These are phyloP conservation scores for Lutra lutra DNA, from an alignment of 2,797 vertebrate species.

Conservation along the genomic window DNA sequence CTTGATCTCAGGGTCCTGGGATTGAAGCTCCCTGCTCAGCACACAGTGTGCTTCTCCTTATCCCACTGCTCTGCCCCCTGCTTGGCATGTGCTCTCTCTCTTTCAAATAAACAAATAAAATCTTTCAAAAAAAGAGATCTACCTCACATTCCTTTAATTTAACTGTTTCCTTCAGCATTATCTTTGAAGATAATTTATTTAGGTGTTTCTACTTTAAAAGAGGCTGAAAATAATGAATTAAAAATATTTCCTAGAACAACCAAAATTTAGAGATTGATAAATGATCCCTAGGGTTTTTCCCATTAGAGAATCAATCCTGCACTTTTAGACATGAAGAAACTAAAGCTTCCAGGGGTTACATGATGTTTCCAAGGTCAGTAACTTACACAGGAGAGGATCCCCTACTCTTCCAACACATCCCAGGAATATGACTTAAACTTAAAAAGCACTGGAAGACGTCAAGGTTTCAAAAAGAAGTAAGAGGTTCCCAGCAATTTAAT, in stretches of 20 bases:
- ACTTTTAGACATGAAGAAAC: neutral
- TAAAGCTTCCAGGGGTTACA: neutral
- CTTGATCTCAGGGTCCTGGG: neutral
- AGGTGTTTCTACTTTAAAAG: neutral
- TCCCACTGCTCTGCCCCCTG: neutral
- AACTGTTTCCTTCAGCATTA: neutral
- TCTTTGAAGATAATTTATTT: neutral
- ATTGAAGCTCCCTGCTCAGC: neutral
- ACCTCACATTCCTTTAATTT: neutral
- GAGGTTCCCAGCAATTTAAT: neutral
- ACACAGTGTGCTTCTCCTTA: neutral
- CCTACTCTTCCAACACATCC: neutral
- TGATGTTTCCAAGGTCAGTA: neutral
- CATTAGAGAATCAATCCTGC: neutral
- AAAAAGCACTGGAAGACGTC: neutral
- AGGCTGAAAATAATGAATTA: neutral
- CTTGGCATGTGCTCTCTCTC: neutral
- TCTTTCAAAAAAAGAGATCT: neutral
- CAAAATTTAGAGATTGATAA: neutral
- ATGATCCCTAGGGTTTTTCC: too few species aligned
- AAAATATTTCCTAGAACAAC: slow-evolving; percentile 25
- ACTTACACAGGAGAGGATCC: neutral
- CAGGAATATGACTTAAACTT: neutral
- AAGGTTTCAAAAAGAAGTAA: slow-evolving; percentile 27
- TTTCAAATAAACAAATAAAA: neutral